Evolutionary conservation across 2,113 vertebrate genomes (phyloP).

Genomic region (Rattus rattus): DNA sequence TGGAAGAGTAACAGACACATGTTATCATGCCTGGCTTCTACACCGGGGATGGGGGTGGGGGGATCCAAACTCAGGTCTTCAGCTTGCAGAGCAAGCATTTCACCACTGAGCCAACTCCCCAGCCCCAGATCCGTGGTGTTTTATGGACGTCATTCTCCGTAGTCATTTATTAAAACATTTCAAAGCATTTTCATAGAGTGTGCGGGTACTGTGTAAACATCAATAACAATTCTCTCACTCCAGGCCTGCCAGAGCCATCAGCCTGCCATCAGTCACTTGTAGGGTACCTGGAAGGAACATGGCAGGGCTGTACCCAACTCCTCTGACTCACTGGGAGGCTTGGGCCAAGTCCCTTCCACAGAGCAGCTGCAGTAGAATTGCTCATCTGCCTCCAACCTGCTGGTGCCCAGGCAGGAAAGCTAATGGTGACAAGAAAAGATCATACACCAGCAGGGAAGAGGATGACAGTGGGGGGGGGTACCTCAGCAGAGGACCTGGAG

Average conservation of each 20-base stretch:
- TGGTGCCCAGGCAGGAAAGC: not conserved
- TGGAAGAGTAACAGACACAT: not conserved
- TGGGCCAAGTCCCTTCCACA: not conserved
- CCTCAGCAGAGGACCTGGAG: not conserved
- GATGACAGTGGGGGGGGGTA: fast-evolving
- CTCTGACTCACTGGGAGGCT: not conserved
- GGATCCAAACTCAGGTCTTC: not conserved
- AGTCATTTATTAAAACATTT: not conserved
- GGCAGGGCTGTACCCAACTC: not conserved
- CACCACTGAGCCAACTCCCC: not conserved
- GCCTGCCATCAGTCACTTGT: not conserved
- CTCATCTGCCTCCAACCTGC: not conserved
- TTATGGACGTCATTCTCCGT: not conserved
- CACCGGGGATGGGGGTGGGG: not conserved
- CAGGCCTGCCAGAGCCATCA: not conserved
- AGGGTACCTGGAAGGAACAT: not conserved
- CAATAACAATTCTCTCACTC: not conserved
- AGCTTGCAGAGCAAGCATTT: too few relatives aligned
- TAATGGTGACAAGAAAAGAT: not conserved
- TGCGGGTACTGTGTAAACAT: not conserved
- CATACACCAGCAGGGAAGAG: not conserved
- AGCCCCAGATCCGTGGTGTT: not conserved
- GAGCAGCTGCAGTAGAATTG: not conserved
- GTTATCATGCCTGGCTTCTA: not conserved
- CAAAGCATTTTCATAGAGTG: not conserved